Evolutionary conservation across 2,888 invertebrate genomes (phyloP).

Genomic region (Drosophila subquinaria): DNA sequence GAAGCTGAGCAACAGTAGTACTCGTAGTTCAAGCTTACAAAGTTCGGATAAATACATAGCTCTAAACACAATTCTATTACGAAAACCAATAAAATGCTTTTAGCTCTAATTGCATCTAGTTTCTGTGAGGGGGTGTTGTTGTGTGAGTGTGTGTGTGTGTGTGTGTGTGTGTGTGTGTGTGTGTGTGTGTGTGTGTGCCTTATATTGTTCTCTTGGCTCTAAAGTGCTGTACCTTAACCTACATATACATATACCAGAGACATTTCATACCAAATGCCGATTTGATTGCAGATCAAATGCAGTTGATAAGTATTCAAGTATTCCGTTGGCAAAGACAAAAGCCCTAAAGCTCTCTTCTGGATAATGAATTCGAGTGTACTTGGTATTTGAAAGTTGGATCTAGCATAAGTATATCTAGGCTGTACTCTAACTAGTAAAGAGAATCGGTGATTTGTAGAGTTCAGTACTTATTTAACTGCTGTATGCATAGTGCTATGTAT

Average conservation of each 20-base stretch:
- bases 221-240: constrained; percentile 33
- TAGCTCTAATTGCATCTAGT: constrained; percentile 63
- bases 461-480: constrained; percentile 28
- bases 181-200: constrained; percentile 20
- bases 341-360: background rate
- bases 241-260: constrained; percentile 26
- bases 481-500: constrained; percentile 22
- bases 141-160: constrained; percentile 20
- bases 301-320: constrained; percentile 4
- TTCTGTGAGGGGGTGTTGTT: constrained; percentile 24
- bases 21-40: constrained; percentile 42
- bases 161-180: constrained; percentile 16
- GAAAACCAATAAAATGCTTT: constrained; percentile 59
- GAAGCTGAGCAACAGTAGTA: constrained; percentile 25
- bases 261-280: background rate
- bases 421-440: constrained; percentile 22
- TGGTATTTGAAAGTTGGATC: constrained; percentile 14
- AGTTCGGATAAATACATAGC: constrained; percentile 33
- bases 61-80: constrained; percentile 55
- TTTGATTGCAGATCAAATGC: constrained; percentile 7
- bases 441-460: constrained; percentile 35
- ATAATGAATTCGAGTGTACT: background rate
- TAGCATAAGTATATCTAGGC: constrained; percentile 7
- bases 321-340: background rate
- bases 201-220: constrained; percentile 24